These are phyloP conservation scores for Talpa occidentalis DNA, from an alignment of 2,113 vertebrate species.

Conservation along the genomic window DNA sequence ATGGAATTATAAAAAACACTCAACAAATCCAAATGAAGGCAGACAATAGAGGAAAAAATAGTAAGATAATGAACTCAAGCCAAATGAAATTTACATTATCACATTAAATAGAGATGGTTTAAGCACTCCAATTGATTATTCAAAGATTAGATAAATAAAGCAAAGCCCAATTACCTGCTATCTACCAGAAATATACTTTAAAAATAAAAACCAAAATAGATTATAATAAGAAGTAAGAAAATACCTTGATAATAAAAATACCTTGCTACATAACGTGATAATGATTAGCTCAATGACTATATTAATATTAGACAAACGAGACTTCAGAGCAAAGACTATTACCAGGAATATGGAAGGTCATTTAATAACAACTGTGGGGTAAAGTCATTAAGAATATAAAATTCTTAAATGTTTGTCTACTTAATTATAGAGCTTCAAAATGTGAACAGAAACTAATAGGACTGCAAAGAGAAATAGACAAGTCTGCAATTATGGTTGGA, in stretches of 20 bases:
- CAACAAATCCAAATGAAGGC: not conserved
- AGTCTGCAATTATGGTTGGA: not conserved
- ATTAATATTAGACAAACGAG: not conserved
- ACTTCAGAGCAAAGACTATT: slow-evolving; percentile 32
- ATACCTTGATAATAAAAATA: not conserved
- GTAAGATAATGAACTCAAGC: not conserved
- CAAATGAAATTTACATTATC: not conserved
- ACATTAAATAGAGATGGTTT: slow-evolving; percentile 2
- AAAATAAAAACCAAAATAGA: not conserved
- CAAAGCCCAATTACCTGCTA: not conserved
- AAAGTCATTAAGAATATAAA: not conserved
- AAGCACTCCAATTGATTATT: not conserved
- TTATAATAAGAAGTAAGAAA: too few relatives aligned
- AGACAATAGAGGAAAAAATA: not conserved
- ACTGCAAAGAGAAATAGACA: not conserved
- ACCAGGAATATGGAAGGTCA: not conserved
- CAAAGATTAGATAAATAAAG: not conserved
- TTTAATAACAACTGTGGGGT: not conserved
- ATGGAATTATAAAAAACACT: slow-evolving; percentile 4
- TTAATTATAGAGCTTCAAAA: not conserved
- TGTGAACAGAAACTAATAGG: not conserved
- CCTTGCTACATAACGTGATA: not conserved
- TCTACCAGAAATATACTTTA: not conserved
- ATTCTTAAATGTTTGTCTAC: not conserved
- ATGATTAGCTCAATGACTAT: not conserved